Conservation (phyloP, 1,140 invertebrate species). For the Arctopsyche grandis region DNA sequence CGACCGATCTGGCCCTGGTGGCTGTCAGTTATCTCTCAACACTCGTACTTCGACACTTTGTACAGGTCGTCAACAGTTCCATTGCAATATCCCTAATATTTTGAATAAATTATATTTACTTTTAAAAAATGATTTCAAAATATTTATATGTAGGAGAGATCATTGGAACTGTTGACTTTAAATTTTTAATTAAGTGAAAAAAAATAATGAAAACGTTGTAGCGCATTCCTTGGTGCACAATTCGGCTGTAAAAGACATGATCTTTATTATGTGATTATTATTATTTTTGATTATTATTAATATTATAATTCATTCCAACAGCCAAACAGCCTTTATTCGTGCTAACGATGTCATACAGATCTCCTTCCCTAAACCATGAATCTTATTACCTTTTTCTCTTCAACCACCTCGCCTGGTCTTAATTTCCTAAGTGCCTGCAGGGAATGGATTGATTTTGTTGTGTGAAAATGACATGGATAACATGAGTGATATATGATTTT, state of each 20-base stretch:
- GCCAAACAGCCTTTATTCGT: constrained; percentile 41
- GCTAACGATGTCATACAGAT: constrained; percentile 31
- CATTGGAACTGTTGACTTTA: not conserved
- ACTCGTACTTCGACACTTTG: constrained; percentile 27
- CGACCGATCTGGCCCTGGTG: constrained; percentile 28
- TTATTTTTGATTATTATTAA: constrained; percentile 20
- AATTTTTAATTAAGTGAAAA: constrained; percentile 7
- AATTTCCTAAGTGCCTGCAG: constrained; percentile 78
- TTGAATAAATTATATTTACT: not conserved
- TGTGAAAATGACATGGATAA: constrained; percentile 38
- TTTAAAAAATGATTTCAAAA: not conserved
- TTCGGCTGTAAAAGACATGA: constrained; percentile 37
- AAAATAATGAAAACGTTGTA: constrained; percentile 30
- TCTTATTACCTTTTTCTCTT: constrained; percentile 91
- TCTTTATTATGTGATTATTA: constrained; percentile 31
- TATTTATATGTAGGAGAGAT: not conserved
- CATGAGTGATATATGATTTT: constrained; percentile 18
- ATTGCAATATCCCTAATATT: not conserved
- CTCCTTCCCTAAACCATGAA: constrained; percentile 2
- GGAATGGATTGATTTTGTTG: constrained; percentile 60
- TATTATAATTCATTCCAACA: constrained; percentile 38
- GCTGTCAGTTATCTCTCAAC: constrained; percentile 33
- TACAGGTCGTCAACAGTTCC: constrained; percentile 25
- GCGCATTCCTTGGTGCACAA: constrained; percentile 43
- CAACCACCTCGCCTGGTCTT: constrained; percentile 90